A percentile compares a stretch with the other conserved stretches of the same genome.
Evolutionary conservation across 2,888 invertebrate species (phyloP).

Genomic region (Apomyelois bistriatella): DNA sequence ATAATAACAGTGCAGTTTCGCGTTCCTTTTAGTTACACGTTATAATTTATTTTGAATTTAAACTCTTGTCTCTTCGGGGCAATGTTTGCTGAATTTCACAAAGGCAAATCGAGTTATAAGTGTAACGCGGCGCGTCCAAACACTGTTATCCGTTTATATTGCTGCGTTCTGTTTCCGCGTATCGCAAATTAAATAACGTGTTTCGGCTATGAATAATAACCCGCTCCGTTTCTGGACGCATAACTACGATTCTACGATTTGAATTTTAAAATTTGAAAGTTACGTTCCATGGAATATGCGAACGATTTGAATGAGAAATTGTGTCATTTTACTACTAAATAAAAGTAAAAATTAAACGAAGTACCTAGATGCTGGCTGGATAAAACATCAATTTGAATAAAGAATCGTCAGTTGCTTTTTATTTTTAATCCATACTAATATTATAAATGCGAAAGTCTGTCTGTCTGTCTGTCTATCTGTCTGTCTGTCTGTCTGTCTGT

Average conservation of each 20-base stretch:
- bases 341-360: neutral
- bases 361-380: neutral
- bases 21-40: slow-evolving; percentile 39
- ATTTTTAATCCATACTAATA: too few relatives aligned
- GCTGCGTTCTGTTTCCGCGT: slow-evolving; percentile 58
- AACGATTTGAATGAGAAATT: slow-evolving; percentile 12
- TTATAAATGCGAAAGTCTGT: too few relatives aligned
- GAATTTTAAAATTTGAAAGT: slow-evolving; percentile 45
- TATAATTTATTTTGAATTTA: slow-evolving; percentile 62
- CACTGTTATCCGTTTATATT: slow-evolving; percentile 64
- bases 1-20: slow-evolving; percentile 38
- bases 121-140: slow-evolving; percentile 55
- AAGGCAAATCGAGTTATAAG: slow-evolving; percentile 72
- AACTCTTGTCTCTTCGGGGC: slow-evolving; percentile 60
- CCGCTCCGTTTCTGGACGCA: slow-evolving; percentile 26
- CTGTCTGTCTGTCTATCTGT: too few relatives aligned
- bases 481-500: too few relatives aligned
- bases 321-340: neutral
- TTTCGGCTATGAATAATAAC: slow-evolving; percentile 60
- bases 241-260: slow-evolving; percentile 30
- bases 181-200: slow-evolving; percentile 73
- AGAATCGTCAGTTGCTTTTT: too few relatives aligned
- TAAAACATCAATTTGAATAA: neutral
- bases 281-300: slow-evolving; percentile 20
- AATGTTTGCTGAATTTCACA: slow-evolving; percentile 63